Evolutionary conservation across 1,140 invertebrate genomes (phyloP), one percentile per base, ranked within the genome.

Genomic region (Orussus abietinus): DNA sequence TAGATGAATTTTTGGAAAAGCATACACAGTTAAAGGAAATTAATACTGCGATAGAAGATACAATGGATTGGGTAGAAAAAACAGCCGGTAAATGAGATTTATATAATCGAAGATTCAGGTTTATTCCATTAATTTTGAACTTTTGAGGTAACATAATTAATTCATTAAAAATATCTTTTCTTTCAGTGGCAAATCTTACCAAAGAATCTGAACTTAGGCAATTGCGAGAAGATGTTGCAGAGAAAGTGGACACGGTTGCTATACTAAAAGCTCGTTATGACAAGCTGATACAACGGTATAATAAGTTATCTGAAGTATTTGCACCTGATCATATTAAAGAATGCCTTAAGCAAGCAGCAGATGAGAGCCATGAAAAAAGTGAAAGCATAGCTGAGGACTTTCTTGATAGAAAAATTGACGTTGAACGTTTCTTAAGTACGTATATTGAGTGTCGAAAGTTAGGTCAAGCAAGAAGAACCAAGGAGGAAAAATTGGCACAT

Each of bases 351-450:
- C 60, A 72, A 31, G 78, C 82, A 1, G 84, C 83, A 0, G 72
- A 82, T 22, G 77, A 78, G 45, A 82, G 83, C 13, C 85, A 90
- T 53, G 80, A 81, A 42, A 78, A 85, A 40, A 85, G 85, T 42
- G 87, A 90, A 55, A 66, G 69, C 34, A 81, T 88, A 31, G 85
- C 85, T 0, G 84, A 88, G 42, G 74, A 81, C 47, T 90, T 90
- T 69, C 63, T 90, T 7, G 77, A 79, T 55, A 80, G 83, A 10
- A 79, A 83, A 51, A 79, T 88, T 29, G 83, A 86, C 59, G 81
- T 87, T 6, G 85, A 88, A 47, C 78, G 77, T 19, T 90, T 90
- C 64, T 62, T 89, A 15, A 75, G 76, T 21, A 77, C 78, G 12
- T 89, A 86, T 55, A 77, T 84, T 3, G 79, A 82, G 54, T 82